phyloP scores from a whole-genome alignment of 2,888 invertebrate genomes.

The Craniophora ligustri region DNA sequence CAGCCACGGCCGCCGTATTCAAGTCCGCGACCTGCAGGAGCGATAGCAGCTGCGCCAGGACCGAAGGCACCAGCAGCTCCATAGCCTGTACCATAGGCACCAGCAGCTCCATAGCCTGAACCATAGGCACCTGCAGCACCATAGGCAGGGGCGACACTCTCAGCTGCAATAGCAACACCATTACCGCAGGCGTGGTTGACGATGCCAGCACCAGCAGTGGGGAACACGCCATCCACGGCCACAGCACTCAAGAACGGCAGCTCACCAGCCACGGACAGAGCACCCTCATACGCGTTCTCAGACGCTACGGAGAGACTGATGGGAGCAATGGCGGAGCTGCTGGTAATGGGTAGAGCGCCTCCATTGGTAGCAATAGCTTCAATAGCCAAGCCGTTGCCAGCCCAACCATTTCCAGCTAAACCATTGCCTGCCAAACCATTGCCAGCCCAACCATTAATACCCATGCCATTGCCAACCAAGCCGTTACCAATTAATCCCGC shows the following conservation, averaged over 20 bases:
- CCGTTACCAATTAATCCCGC: not conserved
- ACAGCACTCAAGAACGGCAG: conserved; percentile 69
- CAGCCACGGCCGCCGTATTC: conserved; percentile 14
- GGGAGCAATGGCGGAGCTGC: conserved; percentile 28
- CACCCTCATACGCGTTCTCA: conserved; percentile 61
- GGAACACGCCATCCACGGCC: conserved; percentile 63
- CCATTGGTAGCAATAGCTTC: conserved; percentile 40
- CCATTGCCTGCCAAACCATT: not conserved
- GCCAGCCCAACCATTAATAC: not conserved
- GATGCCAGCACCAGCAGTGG: conserved; percentile 62
- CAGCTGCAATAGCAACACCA: conserved; percentile 42
- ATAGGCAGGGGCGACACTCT: not conserved
- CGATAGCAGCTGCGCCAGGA: not conserved
- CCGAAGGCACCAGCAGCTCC: conserved; percentile 1
- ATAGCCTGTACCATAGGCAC: not conserved
- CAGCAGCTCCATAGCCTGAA: not conserved
- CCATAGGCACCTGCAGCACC: conserved; percentile 1
- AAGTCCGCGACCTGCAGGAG: conserved; percentile 2
- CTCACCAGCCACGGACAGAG: conserved; percentile 62
- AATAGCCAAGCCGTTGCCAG: conserved; percentile 35
- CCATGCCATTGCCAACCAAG: not conserved
- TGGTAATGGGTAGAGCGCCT: conserved; percentile 38
- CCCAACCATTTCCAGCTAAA: not conserved
- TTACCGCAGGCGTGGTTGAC: conserved; percentile 67
- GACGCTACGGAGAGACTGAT: conserved; percentile 39